Conservation (phyloP, 2,113 vertebrate genomes). For the Hemichromis elongatus region DNA sequence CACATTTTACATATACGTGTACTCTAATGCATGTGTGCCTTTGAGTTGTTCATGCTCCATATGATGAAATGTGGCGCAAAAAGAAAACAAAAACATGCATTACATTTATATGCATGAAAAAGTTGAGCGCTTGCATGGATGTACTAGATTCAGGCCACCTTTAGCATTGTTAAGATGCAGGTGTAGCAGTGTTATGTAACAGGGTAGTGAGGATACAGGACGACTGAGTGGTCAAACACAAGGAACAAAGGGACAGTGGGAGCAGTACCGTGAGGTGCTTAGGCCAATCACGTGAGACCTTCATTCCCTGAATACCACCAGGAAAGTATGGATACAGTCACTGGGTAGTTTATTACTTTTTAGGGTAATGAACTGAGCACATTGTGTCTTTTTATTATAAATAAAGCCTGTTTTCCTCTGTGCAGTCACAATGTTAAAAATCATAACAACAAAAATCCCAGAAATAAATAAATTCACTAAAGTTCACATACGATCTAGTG, state of each 20-base stretch:
- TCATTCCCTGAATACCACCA: neutral
- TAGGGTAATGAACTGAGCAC: accelerated
- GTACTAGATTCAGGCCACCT: neutral
- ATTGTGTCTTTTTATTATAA: neutral
- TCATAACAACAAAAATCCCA: neutral
- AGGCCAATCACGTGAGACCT: neutral
- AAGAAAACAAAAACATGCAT: neutral
- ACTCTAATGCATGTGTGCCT: neutral
- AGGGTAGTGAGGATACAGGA: conserved; percentile 11
- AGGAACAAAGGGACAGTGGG: conserved; percentile 19
- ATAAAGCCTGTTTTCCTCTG: neutral
- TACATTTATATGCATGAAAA: neutral
- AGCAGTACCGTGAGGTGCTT: neutral
- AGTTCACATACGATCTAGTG: neutral
- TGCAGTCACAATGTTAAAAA: neutral
- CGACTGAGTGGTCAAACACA: conserved; percentile 27
- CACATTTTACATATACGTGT: neutral
- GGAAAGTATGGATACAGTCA: neutral
- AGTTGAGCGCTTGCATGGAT: neutral
- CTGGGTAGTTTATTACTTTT: neutral
- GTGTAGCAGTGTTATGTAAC: conserved; percentile 48
- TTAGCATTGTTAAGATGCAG: conserved; percentile 7
- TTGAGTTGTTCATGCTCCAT: neutral
- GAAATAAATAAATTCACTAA: neutral
- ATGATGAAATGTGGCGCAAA: neutral